phyloP scores from a whole-genome alignment of 2,888 invertebrate species.

The Salpingus planirostris region DNA sequence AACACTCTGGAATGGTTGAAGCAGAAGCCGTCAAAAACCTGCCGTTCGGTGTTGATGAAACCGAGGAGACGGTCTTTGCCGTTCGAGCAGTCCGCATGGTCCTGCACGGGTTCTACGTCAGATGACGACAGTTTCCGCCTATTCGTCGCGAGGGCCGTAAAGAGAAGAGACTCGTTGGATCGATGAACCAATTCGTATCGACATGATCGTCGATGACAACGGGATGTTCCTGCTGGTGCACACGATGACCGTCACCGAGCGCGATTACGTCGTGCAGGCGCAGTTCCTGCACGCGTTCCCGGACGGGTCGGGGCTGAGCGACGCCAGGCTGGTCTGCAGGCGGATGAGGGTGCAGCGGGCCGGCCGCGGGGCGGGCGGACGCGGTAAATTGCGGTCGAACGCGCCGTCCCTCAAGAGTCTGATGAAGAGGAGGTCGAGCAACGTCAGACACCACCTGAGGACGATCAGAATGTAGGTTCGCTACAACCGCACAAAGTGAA shows the following conservation, averaged over 20 bases:
- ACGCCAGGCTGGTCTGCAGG: conserved; percentile 30
- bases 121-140: conserved; percentile 40
- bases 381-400: conserved; percentile 25
- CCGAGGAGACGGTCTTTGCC: conserved; percentile 20
- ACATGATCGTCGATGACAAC: conserved; percentile 11
- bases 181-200: too few relatives aligned
- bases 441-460: conserved; percentile 36
- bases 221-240: conserved; percentile 38
- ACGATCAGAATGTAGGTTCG: conserved; percentile 39
- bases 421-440: conserved; percentile 33
- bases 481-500: too few relatives aligned
- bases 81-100: conserved; percentile 21
- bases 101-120: conserved; percentile 31
- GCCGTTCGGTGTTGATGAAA: conserved; percentile 24
- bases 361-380: not conserved
- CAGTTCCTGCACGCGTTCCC: conserved; percentile 40
- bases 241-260: conserved; percentile 41
- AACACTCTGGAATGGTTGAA: conserved; percentile 29
- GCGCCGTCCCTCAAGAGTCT: conserved; percentile 28
- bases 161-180: conserved; percentile 33
- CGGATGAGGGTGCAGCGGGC: conserved; percentile 25
- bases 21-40: conserved; percentile 17
- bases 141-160: conserved; percentile 28
- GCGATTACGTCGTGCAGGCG: conserved; percentile 39
- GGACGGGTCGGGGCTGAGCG: conserved; percentile 18